phyloP scores from a whole-genome alignment of 2,888 invertebrate genomes.

The Smittia aterrima region DNA sequence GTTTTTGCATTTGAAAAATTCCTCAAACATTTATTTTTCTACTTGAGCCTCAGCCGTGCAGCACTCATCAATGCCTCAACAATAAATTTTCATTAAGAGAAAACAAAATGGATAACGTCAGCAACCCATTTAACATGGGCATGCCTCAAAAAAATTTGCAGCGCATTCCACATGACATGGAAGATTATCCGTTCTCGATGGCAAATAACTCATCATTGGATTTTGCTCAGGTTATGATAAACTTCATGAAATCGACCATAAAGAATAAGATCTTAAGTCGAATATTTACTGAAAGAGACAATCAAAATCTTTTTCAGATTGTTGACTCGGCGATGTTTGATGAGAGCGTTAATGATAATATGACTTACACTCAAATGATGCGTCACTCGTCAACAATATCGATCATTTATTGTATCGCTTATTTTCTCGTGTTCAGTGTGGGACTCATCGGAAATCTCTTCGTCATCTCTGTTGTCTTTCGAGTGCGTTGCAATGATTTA shows the following conservation, averaged over 20 bases:
- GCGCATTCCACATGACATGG: not conserved
- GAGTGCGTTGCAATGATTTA: too few species aligned
- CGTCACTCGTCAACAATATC: conserved; percentile 26
- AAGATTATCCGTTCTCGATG: conserved; percentile 14
- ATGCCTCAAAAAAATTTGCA: not conserved
- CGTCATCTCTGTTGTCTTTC: conserved; percentile 51
- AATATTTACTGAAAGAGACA: too few species aligned
- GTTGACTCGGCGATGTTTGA: not conserved
- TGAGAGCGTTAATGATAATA: conserved; percentile 11
- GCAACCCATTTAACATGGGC: not conserved
- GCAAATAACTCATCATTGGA: conserved; percentile 1
- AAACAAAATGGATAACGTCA: not conserved
- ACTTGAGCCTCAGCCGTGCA: not conserved
- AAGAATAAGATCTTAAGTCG: too few species aligned
- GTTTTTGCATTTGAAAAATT: conserved; percentile 1
- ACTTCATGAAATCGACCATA: too few species aligned
- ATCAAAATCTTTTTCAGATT: too few species aligned
- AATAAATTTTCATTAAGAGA: not conserved
- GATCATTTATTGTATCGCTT: conserved; percentile 48
- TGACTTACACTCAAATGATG: conserved; percentile 6
- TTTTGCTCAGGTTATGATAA: conserved; percentile 17
- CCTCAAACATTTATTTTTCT: not conserved
- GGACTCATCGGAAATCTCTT: conserved; percentile 54
- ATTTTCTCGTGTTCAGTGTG: conserved; percentile 52
- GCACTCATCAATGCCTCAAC: not conserved